Base-by-base conservation (phyloP, 2,888 invertebrate genomes). In the Fragum sueziense region DNA sequence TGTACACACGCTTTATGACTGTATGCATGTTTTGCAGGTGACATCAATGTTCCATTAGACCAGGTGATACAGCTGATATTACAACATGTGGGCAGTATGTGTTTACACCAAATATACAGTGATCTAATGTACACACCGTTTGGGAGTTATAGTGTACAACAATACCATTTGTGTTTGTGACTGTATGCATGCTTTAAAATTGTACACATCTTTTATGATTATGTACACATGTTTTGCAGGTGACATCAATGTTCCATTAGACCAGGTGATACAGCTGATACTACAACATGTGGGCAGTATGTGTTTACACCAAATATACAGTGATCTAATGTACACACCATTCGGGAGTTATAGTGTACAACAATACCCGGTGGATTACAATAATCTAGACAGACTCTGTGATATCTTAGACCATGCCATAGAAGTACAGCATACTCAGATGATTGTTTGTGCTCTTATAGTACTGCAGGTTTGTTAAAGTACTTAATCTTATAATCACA, bases 201-300 rank as follows among this genome's bases (percentile, higher is more conserved):
- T 37, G 37, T 37, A 37, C 37, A 37, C 37, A 37, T 37, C 7
- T 14, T 37, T 6, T 9, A 9, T 6, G 6, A 37, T 37, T 37
- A 9, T 37, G 14, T 14, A 6, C 14, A 6, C 37, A 37, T 14
- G 6, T 37, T 25, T 67, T 47, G 7, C 82, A 87, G 89, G 80
- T 61, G 84, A 84, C 62, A 78, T 76, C 22, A 65, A 84, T 27
- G 67, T 85, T 3, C 77, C 86, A 14, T 76, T 83, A 22, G 68
- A 25, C 59, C 84, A 82, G 27, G 91, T 92, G 27, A 88, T 91
- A 20, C 84, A 87, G 22, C 80, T 85, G 9, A 79, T 93, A 31
- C 82, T 93, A 54, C 91, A 91, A 54, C 92, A 92, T 82, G 91
- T 92, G 0, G 91, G 92, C 29, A 90, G 90, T 78, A 91, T 91